Evolutionary conservation across 2,888 invertebrate genomes (phyloP), one percentile per base, ranked within the genome.

Genomic region (Harmothoe impar): DNA sequence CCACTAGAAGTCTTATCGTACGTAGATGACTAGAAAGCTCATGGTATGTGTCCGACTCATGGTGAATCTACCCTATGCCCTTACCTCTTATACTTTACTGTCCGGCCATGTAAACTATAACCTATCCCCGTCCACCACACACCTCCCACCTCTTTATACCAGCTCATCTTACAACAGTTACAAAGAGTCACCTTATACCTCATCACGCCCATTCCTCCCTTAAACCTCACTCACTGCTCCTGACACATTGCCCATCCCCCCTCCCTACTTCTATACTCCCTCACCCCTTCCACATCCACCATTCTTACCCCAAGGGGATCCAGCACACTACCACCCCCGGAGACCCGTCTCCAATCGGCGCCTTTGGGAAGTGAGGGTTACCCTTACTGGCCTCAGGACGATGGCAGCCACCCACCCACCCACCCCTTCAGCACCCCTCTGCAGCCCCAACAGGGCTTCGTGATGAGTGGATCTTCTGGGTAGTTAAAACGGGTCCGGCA

Each of bases 381-480:
- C 62, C 62, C 62, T n/a, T n/a, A n/a, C n/a, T n/a, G n/a, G n/a
- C n/a, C n/a, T n/a, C n/a, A 7, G 43, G 43, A 43, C 43, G 43
- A 43, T 43, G 43, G 43, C 43, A 43, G 43, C 62, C 62, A 43
- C 62, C 62, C n/a, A 62, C 23, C 62, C 62, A 20, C 20, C 23
- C 62, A 62, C 62, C 62, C 20, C 62, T 20, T 62, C 56, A 20
- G 56, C 15, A 20, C n/a, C n/a, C n/a, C n/a, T 15, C 78, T 25
- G 20, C 20, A 3, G 78, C 20, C 33, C 33, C 31, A 29, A 78
- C 33, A 35, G 78, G 20, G n/a, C 78, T 29, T 20, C 20, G 25
- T 78, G 78, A 78, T 78, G 78, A 78, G 78, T 78, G 78, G 78
- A 78, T 78, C 35, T 35, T 29, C n/a, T 20, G 78, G 78, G 78